A percentile compares a stretch with the other conserved stretches of the same genome.
Evolutionary conservation across 1,140 invertebrate genomes (phyloP).

Genomic region (Drosophila rufa): DNA sequence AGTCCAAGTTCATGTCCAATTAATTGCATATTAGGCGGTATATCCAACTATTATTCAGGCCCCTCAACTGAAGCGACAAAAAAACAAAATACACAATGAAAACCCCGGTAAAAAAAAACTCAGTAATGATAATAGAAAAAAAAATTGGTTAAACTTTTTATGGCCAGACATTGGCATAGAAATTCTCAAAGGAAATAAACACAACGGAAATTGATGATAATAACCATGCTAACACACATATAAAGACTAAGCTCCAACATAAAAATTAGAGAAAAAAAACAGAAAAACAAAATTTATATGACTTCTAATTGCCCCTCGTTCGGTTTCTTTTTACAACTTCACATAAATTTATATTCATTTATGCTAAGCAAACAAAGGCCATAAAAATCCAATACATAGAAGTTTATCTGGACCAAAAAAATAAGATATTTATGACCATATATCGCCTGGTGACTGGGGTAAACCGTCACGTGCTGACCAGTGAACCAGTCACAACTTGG

Average conservation of each 20-base stretch:
- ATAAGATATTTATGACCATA: background rate
- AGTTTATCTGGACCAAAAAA: conserved; percentile 10
- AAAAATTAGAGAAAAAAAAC: conserved; percentile 6
- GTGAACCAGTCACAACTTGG: conserved; percentile 4
- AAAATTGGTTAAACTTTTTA: conserved; percentile 56
- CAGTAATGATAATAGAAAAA: conserved; percentile 14
- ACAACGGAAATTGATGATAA: conserved; percentile 46
- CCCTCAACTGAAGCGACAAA: conserved; percentile 67
- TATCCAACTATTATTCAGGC: conserved; percentile 52
- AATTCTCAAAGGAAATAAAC: conserved; percentile 52
- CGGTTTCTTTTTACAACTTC: conserved; percentile 45
- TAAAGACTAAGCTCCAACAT: conserved; percentile 28
- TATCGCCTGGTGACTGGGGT: background rate
- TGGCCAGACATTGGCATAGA: conserved; percentile 59
- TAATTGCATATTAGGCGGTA: conserved; percentile 72
- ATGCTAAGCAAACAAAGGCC: conserved; percentile 32
- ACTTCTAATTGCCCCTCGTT: conserved; percentile 40
- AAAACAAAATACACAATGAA: conserved; percentile 36
- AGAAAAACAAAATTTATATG: conserved; percentile 25
- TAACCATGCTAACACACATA: conserved; percentile 40
- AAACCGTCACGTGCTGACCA: conserved; percentile 24
- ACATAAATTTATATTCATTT: conserved; percentile 62
- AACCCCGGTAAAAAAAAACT: conserved; percentile 22
- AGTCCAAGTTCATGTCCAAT: conserved; percentile 76
- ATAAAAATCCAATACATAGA: conserved; percentile 1